Percentiles rank a stretch among this genome's conserved stretches.
Conservation (phyloP, 2,797 vertebrate genomes). For the Ptychadena robeensis region DNA sequence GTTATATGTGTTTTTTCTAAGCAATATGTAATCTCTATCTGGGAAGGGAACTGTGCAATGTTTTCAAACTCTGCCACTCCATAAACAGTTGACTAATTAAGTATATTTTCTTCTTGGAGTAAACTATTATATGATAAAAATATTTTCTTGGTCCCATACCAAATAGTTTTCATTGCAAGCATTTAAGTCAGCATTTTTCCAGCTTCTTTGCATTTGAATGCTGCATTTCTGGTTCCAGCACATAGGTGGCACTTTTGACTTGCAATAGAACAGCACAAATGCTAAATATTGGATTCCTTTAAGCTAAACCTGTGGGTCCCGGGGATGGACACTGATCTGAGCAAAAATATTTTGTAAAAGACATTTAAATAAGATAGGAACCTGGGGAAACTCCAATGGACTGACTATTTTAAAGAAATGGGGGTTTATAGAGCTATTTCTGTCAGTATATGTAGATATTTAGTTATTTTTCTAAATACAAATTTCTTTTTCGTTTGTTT, state of each 20-base stretch:
- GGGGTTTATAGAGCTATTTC: background rate
- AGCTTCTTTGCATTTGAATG: background rate
- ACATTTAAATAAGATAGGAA: conserved; percentile 68
- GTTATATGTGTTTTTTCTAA: too few species aligned
- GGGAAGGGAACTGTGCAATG: background rate
- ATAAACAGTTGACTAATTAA: background rate
- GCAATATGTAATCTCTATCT: too few species aligned
- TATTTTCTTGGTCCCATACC: background rate
- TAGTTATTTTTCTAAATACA: background rate
- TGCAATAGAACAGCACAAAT: conserved; percentile 64
- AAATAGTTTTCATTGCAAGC: conserved; percentile 12
- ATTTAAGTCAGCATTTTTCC: background rate
- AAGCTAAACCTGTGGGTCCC: conserved; percentile 55
- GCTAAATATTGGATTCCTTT: conserved; percentile 53
- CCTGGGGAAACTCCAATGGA: conserved; percentile 61
- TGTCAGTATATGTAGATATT: background rate
- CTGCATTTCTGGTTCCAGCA: conserved; percentile 75
- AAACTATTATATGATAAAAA: background rate
- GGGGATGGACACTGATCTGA: conserved; percentile 58
- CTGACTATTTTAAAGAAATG: background rate
- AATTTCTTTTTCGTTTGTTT: background rate
- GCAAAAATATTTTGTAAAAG: conserved; percentile 67
- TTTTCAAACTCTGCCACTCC: background rate
- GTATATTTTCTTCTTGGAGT: background rate
- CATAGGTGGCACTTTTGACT: conserved; percentile 85